phyloP scores from a whole-genome alignment of 37 sponge, comb jelly and placozoan species.

The Cliona cf. orientalis region DNA sequence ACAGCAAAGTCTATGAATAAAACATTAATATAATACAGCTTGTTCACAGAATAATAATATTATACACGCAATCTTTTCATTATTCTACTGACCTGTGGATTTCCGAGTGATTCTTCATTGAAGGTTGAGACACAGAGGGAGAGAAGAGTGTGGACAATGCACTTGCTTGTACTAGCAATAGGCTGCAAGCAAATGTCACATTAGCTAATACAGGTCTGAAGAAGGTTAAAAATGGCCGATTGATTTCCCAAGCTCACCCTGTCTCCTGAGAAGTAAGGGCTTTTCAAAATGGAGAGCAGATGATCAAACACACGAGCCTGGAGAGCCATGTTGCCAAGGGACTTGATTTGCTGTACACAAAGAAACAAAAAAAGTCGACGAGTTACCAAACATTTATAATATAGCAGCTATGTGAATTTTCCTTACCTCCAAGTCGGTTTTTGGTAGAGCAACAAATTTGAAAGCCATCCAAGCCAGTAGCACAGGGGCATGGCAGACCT shows the following conservation, averaged over 20 bases:
- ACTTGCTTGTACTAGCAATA: slow-evolving; percentile 25
- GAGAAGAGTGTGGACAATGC: slow-evolving; percentile 41
- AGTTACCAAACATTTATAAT: too few relatives aligned
- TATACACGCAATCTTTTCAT: background rate
- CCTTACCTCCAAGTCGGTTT: slow-evolving; percentile 20
- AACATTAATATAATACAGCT: background rate
- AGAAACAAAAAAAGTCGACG: too few relatives aligned
- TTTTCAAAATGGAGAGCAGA: slow-evolving; percentile 37
- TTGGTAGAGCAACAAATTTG: slow-evolving; percentile 8
- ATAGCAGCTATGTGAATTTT: background rate
- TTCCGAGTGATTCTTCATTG: slow-evolving; percentile 59
- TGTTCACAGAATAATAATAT: background rate
- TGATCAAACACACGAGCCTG: slow-evolving; percentile 49
- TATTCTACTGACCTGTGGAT: slow-evolving; percentile 28
- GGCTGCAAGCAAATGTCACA: slow-evolving; percentile 42
- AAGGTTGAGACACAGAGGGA: slow-evolving; percentile 29
- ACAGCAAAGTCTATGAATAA: slow-evolving; percentile 35
- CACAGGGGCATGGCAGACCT: slow-evolving; percentile 42
- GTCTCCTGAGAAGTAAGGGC: slow-evolving; percentile 45
- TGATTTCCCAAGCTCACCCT: slow-evolving; percentile 40
- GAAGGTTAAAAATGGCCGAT: background rate
- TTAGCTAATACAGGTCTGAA: background rate
- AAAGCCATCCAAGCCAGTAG: slow-evolving; percentile 58
- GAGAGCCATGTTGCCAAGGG: slow-evolving; percentile 48
- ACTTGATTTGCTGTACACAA: slow-evolving; percentile 12